Percentiles rank a stretch among this genome's conserved stretches.
phyloP scores from a whole-genome alignment of 2,113 vertebrate species.

The Cryptotis parvus region DNA sequence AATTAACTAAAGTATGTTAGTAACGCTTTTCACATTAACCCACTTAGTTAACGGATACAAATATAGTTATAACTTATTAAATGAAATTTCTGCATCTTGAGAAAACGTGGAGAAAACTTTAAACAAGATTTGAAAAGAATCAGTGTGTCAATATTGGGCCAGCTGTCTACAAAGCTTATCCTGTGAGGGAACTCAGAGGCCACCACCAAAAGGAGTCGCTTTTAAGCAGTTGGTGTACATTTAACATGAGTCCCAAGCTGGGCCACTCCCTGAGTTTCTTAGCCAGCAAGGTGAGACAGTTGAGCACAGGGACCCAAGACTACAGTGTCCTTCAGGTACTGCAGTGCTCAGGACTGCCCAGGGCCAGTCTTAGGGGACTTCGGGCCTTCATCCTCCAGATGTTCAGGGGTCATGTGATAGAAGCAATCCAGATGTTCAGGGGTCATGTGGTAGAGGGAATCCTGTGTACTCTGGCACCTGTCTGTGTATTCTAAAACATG shows the following conservation, averaged over 20 bases:
- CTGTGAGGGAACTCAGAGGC: neutral
- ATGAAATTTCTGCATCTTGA: slow-evolving; percentile 24
- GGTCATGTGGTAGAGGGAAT: no score
- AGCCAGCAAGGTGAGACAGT: no score
- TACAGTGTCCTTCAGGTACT: no score
- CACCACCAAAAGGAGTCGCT: neutral
- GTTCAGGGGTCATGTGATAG: no score
- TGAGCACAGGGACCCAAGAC: no score
- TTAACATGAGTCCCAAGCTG: no score
- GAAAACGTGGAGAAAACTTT: slow-evolving; percentile 1
- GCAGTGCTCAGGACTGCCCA: no score
- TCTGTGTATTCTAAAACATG: rapidly evolving
- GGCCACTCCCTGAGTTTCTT: no score
- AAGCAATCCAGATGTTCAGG: no score
- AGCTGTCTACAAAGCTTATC: neutral
- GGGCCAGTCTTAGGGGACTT: no score
- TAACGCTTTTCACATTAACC: neutral
- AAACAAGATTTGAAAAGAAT: neutral
- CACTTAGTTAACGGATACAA: slow-evolving; percentile 8
- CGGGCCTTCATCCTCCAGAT: no score
- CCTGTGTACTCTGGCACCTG: no score
- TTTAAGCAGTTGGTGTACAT: neutral
- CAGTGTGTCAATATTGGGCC: neutral
- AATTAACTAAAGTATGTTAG: slow-evolving; percentile 25
- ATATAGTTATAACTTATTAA: neutral